Evolutionary conservation across 1,140 invertebrate species (phyloP), one percentile per base, ranked within the genome.

Genomic region (Parasteatoda tepidariorum): DNA sequence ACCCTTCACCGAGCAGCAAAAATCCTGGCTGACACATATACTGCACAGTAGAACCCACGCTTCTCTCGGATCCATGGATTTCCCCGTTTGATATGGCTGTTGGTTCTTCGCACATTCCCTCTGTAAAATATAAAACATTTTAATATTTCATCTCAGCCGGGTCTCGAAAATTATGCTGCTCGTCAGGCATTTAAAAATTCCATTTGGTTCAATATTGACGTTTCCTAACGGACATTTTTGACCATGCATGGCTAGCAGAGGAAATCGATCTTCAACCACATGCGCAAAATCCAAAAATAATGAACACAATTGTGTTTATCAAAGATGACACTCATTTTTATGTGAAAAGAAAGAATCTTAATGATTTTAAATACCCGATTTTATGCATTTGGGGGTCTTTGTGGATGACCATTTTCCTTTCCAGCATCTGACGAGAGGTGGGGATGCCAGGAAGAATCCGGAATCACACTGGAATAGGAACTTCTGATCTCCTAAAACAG

Each of bases 21-120:
- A 66, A 78, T 9, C 62, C 62, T 6, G 61, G 34, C 11, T 78
- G 2, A 30, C 75, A 78, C 0, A 78, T 54, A 18, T 78, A 78
- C 5, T 66, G 41, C 13, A 78, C 31, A 1, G 4, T 3, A 4
- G 75, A 54, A 24, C 62, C 62, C 24, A 66, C 61, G 13, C 55
- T 5, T 22, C 38, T 66, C 2, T 28, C 1, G 1, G 28, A 26
- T 1, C 75, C 75, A 0, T 59, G 48, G 15, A 78, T 78, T 13
- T 15, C 24, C 7, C 34, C 75, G 0, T 30, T 30, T 2, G 5
- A 7, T 5, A 78, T 66, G 2, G 34, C 24, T 7, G 24, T 34
- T 31, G 75, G 75, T 31, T 64, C 61, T 7, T 78, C 75, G 55
- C 75, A 78, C 0, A 28, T n/a, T 18, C 38, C 38, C 28, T 55